phyloP scores from a whole-genome alignment of 2,797 vertebrate genomes.

The Semaprochilodus insignis region DNA sequence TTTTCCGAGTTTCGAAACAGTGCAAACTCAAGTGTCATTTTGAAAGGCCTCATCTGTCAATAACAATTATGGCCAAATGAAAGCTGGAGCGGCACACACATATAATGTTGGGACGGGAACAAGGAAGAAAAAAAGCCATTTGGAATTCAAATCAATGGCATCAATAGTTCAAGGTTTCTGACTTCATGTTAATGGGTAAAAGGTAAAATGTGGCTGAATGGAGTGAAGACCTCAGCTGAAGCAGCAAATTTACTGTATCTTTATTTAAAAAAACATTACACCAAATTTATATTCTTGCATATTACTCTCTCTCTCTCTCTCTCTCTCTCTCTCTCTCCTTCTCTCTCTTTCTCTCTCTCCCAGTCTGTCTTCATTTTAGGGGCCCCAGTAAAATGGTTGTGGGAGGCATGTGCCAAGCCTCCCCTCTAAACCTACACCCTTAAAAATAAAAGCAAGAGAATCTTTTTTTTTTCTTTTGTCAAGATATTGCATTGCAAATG shows the following conservation, averaged over 20 bases:
- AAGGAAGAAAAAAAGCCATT: not conserved
- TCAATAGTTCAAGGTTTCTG: constrained; percentile 15
- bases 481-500: too few relatives aligned
- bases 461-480: too few relatives aligned
- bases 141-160: not conserved
- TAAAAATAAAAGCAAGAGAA: too few relatives aligned
- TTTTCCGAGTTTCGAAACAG: constrained; percentile 23
- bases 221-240: not conserved
- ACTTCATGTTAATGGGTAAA: constrained; percentile 13
- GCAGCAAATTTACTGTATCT: not conserved
- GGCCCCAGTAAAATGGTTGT: too few relatives aligned
- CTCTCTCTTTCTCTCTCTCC: not conserved
- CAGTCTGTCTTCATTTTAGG: not conserved
- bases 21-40: constrained; percentile 20
- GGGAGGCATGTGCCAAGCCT: too few relatives aligned
- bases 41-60: constrained; percentile 14
- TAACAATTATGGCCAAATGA: constrained; percentile 5
- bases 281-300: not conserved
- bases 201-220: constrained; percentile 23
- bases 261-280: not conserved
- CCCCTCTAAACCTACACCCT: too few relatives aligned
- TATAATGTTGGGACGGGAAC: constrained; percentile 41
- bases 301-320: not conserved
- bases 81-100: not conserved
- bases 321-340: not conserved